Evolutionary conservation across 2,797 vertebrate genomes (phyloP).

Genomic region (Enteromius paludinosus): DNA sequence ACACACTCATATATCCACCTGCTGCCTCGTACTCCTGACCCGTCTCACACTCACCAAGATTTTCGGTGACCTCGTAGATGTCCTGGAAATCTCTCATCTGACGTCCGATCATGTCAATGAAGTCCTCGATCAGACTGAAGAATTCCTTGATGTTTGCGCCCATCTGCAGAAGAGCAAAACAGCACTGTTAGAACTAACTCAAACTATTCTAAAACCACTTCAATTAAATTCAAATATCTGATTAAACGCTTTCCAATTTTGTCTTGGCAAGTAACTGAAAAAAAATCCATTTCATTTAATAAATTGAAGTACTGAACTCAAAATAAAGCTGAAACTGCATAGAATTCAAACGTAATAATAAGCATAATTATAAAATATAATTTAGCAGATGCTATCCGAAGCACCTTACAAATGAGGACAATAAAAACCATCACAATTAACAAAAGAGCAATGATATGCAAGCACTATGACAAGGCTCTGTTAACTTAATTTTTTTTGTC

Average conservation of each 20-base stretch:
- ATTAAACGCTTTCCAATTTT: background rate
- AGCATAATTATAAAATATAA: too few species aligned
- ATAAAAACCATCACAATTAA: too few species aligned
- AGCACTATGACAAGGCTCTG: too few species aligned
- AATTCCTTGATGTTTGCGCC: slow-evolving; percentile 90
- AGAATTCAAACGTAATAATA: background rate
- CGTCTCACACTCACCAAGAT: slow-evolving; percentile 87
- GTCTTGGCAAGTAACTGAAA: background rate
- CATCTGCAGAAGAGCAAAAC: slow-evolving; percentile 78
- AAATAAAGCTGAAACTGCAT: background rate
- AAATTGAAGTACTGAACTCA: background rate
- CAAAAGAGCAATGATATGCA: too few species aligned
- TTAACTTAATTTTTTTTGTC: too few species aligned
- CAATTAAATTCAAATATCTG: background rate
- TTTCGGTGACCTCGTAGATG: slow-evolving; percentile 96
- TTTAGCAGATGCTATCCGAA: too few species aligned
- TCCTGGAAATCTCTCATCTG: slow-evolving; percentile 98
- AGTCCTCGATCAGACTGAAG: slow-evolving; percentile 91
- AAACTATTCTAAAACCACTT: background rate
- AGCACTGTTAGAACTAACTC: background rate
- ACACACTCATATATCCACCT: slow-evolving; percentile 46
- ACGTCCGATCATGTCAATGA: slow-evolving; percentile 92
- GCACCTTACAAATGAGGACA: too few species aligned
- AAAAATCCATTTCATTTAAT: background rate
- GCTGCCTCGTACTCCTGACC: background rate